Evolutionary conservation across 2,888 invertebrate genomes (phyloP).

Genomic region (Asteroscopus sphinx): DNA sequence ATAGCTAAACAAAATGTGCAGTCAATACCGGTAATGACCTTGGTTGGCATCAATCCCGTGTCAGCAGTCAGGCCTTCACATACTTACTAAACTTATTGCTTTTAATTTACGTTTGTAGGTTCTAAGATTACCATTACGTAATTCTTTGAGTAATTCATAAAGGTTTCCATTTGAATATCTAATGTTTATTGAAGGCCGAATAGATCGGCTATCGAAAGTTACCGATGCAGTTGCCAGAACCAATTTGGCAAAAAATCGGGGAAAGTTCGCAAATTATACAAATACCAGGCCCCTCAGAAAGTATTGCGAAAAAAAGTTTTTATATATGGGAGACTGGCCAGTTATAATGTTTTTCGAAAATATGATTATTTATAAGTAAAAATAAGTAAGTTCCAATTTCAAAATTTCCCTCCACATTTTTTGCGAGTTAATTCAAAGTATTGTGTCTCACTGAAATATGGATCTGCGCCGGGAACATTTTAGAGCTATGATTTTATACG

Average conservation of each 20-base stretch:
- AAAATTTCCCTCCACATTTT: too few species aligned
- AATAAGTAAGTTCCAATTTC: too few species aligned
- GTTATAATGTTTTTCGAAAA: too few species aligned
- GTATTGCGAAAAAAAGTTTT: too few species aligned
- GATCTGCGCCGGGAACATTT: too few species aligned
- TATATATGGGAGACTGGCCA: too few species aligned
- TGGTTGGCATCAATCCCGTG: conserved; percentile 71
- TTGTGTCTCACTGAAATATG: too few species aligned
- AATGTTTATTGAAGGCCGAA: conserved; percentile 10
- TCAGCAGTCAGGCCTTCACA: conserved; percentile 71
- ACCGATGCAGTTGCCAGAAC: conserved; percentile 21
- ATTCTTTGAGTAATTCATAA: conserved; percentile 19
- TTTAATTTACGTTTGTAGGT: conserved; percentile 43
- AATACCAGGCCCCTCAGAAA: too few species aligned
- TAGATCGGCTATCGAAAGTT: conserved; percentile 22
- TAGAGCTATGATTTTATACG: too few species aligned
- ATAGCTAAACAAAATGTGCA: conserved; percentile 37
- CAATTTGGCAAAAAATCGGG: conserved; percentile 25
- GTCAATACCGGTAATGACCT: conserved; percentile 77
- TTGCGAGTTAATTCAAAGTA: too few species aligned
- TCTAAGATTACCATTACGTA: conserved; percentile 19
- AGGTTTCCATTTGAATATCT: conserved; percentile 11
- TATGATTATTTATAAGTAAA: too few species aligned
- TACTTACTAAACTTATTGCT: conserved; percentile 61
- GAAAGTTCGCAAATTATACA: conserved; percentile 18